These are phyloP conservation scores for Diplazon laetatorius DNA, from an alignment of 2,888 invertebrate genomes.

Conservation along the genomic window DNA sequence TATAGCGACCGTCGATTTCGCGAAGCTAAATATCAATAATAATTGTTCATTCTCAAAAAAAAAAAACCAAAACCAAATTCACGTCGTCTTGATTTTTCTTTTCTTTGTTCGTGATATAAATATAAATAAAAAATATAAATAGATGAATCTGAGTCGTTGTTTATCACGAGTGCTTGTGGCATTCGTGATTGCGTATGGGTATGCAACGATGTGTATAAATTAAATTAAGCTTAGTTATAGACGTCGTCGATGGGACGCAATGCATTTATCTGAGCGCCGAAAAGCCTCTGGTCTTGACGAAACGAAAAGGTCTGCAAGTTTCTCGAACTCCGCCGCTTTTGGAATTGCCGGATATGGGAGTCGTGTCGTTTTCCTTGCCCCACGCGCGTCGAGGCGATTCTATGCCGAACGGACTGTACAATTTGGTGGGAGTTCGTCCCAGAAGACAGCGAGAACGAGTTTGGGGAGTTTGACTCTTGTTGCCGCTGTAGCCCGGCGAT, in stretches of 20 bases:
- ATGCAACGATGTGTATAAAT: background rate
- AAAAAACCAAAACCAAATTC: too few species aligned
- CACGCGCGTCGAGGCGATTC: conserved; percentile 86
- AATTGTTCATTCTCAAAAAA: conserved; percentile 30
- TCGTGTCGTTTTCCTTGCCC: conserved; percentile 84
- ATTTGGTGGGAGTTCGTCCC: conserved; percentile 88
- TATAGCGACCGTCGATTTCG: conserved; percentile 7
- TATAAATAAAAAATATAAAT: conserved; percentile 49
- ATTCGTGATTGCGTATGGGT: conserved; percentile 8
- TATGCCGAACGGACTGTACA: conserved; percentile 90
- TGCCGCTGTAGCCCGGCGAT: conserved; percentile 76
- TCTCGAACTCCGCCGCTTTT: conserved; percentile 69
- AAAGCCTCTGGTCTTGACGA: conserved; percentile 76
- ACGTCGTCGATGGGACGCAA: background rate
- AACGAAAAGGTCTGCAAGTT: conserved; percentile 75
- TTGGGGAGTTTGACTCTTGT: conserved; percentile 82
- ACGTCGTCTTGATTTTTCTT: too few species aligned
- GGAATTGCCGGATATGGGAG: conserved; percentile 73
- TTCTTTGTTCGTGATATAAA: too few species aligned
- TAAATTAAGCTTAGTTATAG: conserved; percentile 12
- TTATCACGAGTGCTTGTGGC: conserved; percentile 57
- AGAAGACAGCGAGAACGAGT: conserved; percentile 83
- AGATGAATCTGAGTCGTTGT: conserved; percentile 40
- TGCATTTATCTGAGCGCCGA: conserved; percentile 76
- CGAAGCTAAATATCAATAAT: conserved; percentile 6